phyloP scores from a whole-genome alignment of 2,888 invertebrate genomes.

The Chalcis sispes region DNA sequence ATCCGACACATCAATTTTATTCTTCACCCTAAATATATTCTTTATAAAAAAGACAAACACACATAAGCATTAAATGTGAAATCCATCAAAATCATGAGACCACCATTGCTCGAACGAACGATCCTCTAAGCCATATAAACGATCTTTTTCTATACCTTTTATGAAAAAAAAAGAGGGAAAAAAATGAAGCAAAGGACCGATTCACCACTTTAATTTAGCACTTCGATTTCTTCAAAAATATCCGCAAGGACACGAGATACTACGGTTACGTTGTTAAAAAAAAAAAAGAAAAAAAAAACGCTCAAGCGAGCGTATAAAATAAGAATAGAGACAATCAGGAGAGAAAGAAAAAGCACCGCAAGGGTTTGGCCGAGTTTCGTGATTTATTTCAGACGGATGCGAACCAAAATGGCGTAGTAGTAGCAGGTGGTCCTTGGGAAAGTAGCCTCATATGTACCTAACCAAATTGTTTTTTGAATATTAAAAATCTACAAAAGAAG shows the following conservation, averaged over 20 bases:
- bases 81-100: not conserved
- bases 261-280: slow-evolving; percentile 25
- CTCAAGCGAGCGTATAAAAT: not conserved
- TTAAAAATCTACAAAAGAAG: slow-evolving; percentile 19
- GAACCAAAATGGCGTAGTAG: slow-evolving; percentile 33
- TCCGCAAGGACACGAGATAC: not conserved
- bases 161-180: no score
- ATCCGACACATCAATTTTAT: no score
- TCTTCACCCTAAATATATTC: no score
- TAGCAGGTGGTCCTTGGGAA: slow-evolving; percentile 38
- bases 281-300: not conserved
- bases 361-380: slow-evolving; percentile 34
- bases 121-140: slow-evolving; percentile 22
- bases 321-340: not conserved
- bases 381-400: slow-evolving; percentile 50
- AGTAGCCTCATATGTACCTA: slow-evolving; percentile 1
- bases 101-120: not conserved
- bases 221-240: not conserved
- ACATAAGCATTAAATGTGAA: not conserved
- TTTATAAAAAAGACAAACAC: not conserved
- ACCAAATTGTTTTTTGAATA: slow-evolving; percentile 49
- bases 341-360: slow-evolving; percentile 1
- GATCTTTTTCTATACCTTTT: not conserved
- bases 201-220: slow-evolving; percentile 41
- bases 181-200: no score